Base-by-base conservation (phyloP, 2,113 vertebrate species). In the Varanus salvator region DNA sequence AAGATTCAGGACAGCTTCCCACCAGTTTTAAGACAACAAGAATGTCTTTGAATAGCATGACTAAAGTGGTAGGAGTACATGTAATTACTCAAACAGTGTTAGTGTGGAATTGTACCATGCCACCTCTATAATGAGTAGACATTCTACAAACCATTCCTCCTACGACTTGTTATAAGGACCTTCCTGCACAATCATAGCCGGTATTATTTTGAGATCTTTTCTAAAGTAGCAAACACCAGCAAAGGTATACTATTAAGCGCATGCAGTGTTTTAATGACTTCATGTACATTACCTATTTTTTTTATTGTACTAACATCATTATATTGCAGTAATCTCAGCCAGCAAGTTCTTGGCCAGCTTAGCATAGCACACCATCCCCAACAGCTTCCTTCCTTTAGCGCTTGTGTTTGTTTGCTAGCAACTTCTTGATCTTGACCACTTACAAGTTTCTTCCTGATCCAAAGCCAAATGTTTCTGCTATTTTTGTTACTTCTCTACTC, bases 21-120 rank as follows among this genome's bases (percentile, higher is more conserved):
- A 29, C 11, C 15, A 3, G 71, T 4, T 12, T 8, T 11, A 0
- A 0, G 3, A 29, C 34, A 31, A 5, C 5, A 54, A 44, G 31
- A 7, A 4, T 52, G 29, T 34, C 38, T 84, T 11, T 34, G 6
- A 11, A 15, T 48, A 68, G 34, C 11, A 66, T 27, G 60, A 48
- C 31, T 68, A 12, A 66, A 38, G 60, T 8, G 23, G 34, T 83
- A 44, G 15, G 54, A 14, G 29, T 52, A 27, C 27, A 2, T 27
- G 12, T 31, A 57, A 15, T n/a, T 52, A n/a, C 29, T 44, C 31
- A 14, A 31, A 31, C 4, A 2, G 6, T 44, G 11, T 14, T 66
- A 34, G 64, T 23, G n/a, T 66, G 34, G 21, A 44, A 27, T 38
- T 44, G n/a, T 44, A 34, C 34, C n/a, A 66, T 83, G 12, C 34